A percentile compares a stretch with the other conserved stretches of the same genome.
These are phyloP conservation scores for Platichthys stellatus DNA, from an alignment of 2,113 vertebrate genomes.

Conservation along the genomic window DNA sequence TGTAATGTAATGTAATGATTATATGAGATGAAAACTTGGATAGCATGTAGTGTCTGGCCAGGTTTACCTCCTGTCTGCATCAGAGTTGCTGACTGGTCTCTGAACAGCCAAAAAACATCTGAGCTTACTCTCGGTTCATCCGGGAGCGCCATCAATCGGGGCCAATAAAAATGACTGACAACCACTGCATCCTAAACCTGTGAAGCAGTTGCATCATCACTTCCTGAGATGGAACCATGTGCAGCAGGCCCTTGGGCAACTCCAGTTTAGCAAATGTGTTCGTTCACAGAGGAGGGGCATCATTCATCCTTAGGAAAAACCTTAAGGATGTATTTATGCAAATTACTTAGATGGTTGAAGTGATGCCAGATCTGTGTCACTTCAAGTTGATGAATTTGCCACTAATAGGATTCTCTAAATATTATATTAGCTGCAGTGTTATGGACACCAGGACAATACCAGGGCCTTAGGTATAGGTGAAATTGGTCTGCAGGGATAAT, in stretches of 20 bases:
- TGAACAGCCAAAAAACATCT: background rate
- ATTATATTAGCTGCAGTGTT: no score
- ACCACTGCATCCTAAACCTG: background rate
- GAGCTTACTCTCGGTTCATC: background rate
- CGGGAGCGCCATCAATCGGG: background rate
- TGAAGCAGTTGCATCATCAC: slow-evolving; percentile 29
- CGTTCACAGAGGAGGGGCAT: background rate
- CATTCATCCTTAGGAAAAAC: slow-evolving; percentile 23
- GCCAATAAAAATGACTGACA: slow-evolving; percentile 7
- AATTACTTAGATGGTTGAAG: background rate
- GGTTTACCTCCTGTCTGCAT: background rate
- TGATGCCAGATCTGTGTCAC: no score
- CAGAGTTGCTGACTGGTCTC: background rate
- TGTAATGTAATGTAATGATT: background rate
- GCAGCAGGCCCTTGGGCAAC: slow-evolving; percentile 11
- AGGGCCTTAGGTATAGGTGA: no score
- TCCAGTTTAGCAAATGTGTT: slow-evolving; percentile 15
- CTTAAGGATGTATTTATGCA: slow-evolving; percentile 2
- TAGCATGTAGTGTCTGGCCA: background rate
- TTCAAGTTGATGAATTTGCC: no score
- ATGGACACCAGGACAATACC: no score
- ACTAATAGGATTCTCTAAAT: no score
- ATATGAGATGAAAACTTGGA: background rate
- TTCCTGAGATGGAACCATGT: slow-evolving; percentile 7
- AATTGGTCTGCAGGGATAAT: background rate